These are phyloP conservation scores for Phalera bucephala DNA, from an alignment of 2,888 invertebrate species.

Conservation along the genomic window DNA sequence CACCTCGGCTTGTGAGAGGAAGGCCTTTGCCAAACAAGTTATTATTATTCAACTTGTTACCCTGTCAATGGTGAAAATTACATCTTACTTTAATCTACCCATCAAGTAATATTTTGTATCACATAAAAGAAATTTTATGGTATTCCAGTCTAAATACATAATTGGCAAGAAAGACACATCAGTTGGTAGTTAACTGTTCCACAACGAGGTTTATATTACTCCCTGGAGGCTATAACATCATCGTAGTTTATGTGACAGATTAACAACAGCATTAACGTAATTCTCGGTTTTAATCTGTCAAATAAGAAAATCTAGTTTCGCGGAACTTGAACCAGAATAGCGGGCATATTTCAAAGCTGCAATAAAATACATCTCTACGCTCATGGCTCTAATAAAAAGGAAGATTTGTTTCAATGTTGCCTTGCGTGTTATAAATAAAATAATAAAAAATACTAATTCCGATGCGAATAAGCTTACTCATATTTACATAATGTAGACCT, in stretches of 20 bases:
- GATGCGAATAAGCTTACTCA: slow-evolving; percentile 14
- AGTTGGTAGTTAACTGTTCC: too few species aligned
- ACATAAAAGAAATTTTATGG: too few species aligned
- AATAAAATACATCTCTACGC: slow-evolving; percentile 39
- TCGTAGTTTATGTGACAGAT: not conserved
- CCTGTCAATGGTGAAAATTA: too few species aligned
- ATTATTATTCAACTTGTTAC: too few species aligned
- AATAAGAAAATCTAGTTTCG: slow-evolving; percentile 29
- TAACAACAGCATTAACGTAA: slow-evolving; percentile 12
- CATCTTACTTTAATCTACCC: too few species aligned
- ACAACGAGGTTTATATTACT: too few species aligned
- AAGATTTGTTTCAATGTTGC: slow-evolving; percentile 33
- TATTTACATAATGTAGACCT: slow-evolving; percentile 30
- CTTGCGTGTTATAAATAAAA: slow-evolving; percentile 29
- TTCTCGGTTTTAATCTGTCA: slow-evolving; percentile 18
- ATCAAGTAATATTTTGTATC: too few species aligned
- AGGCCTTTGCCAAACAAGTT: too few species aligned
- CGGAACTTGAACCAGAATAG: slow-evolving; percentile 29
- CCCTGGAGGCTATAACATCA: too few species aligned
- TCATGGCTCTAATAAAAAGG: slow-evolving; percentile 39
- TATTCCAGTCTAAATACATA: too few species aligned
- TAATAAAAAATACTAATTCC: slow-evolving; percentile 24
- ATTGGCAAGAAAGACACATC: too few species aligned
- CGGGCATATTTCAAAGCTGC: slow-evolving; percentile 34
- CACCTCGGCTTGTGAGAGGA: too few species aligned